phyloP scores from a whole-genome alignment of 2,797 vertebrate species.

The Odontamblyopus rebecca region DNA sequence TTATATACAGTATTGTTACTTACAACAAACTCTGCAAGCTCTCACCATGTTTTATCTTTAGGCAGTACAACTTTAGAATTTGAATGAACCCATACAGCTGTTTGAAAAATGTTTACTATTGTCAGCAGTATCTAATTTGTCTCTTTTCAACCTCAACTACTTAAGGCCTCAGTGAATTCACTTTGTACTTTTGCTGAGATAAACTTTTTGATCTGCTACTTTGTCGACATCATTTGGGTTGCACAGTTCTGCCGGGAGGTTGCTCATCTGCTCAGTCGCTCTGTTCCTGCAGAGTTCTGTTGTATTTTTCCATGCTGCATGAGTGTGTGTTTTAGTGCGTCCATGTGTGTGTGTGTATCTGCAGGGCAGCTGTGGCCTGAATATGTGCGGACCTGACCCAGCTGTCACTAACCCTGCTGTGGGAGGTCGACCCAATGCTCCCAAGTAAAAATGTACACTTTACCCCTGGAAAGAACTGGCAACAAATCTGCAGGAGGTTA shows the following conservation, averaged over 20 bases:
- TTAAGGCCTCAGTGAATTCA: conserved; percentile 3
- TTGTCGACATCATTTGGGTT: conserved; percentile 23
- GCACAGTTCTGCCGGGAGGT: conserved; percentile 51
- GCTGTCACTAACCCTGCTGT: conserved; percentile 77
- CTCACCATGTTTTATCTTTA: background rate
- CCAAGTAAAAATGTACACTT: conserved; percentile 59
- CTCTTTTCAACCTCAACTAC: background rate
- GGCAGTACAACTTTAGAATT: conserved; percentile 1
- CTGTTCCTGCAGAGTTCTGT: conserved; percentile 63
- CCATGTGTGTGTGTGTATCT: conserved; percentile 52
- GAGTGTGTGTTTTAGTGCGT: conserved; percentile 19
- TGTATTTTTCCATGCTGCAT: conserved; percentile 41
- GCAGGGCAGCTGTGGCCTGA: conserved; percentile 81
- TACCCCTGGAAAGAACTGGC: conserved; percentile 60
- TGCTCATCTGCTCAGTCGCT: conserved; percentile 59
- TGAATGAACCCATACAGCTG: conserved; percentile 2
- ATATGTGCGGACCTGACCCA: conserved; percentile 82
- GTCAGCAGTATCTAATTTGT: background rate
- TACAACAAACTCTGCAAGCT: background rate
- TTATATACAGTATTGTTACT: background rate
- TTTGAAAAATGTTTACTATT: background rate
- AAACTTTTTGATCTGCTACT: conserved; percentile 30
- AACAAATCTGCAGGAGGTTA: conserved; percentile 57
- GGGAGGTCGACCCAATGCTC: conserved; percentile 59
- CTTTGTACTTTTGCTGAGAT: conserved; percentile 37